phyloP scores from a whole-genome alignment of 2,113 vertebrate genomes.

The Pluvialis apricaria region DNA sequence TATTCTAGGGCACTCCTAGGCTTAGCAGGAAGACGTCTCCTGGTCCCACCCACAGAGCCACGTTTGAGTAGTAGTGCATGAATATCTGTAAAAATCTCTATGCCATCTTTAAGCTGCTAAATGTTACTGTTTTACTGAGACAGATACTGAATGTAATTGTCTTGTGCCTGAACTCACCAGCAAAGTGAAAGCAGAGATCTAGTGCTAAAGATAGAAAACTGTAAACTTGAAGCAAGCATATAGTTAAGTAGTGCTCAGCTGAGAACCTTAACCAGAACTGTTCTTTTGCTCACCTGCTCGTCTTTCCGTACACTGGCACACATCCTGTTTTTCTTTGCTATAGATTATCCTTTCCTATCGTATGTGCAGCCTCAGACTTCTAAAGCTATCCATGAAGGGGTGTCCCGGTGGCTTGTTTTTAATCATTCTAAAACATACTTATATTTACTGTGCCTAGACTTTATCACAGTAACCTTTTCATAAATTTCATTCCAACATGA shows the following conservation, averaged over 20 bases:
- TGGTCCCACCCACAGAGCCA: constrained; percentile 84
- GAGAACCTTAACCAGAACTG: not conserved
- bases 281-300: not conserved
- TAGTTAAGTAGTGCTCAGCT: not conserved
- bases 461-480: constrained; percentile 26
- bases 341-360: constrained; percentile 2
- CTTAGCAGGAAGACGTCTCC: constrained; percentile 91
- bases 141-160: constrained; percentile 81
- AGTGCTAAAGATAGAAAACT: constrained; percentile 32
- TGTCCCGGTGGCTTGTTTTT: not conserved
- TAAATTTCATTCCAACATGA: constrained; percentile 57
- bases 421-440: constrained; percentile 34
- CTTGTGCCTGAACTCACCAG: constrained; percentile 80
- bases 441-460: constrained; percentile 34
- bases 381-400: not conserved
- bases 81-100: constrained; percentile 23
- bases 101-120: constrained; percentile 77
- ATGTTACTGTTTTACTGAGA: constrained; percentile 74
- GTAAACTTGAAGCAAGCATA: constrained; percentile 36
- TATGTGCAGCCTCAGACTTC: not conserved
- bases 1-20: constrained; percentile 87
- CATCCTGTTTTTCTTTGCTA: constrained; percentile 7
- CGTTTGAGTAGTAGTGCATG: constrained; percentile 80
- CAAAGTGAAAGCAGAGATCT: constrained; percentile 56
- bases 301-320: not conserved